A percentile compares a stretch with the other conserved stretches of the same genome.
phyloP scores from a whole-genome alignment of 2,888 invertebrate genomes.

The Dicranocentrus wangi region DNA sequence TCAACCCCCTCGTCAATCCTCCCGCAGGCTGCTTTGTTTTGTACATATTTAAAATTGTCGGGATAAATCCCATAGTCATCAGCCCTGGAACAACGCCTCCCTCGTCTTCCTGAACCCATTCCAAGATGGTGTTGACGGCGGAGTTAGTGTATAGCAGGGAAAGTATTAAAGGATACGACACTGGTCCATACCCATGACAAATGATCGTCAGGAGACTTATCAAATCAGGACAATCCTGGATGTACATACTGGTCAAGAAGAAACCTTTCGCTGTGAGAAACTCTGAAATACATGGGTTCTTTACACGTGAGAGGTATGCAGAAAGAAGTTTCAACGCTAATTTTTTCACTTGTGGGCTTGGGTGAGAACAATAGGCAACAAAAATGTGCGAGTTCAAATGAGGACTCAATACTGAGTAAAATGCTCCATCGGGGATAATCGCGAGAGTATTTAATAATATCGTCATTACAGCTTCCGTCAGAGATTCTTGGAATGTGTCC shows the following conservation, averaged over 20 bases:
- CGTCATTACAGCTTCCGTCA: constrained; percentile 71
- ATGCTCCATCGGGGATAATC: constrained; percentile 71
- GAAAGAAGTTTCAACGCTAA: constrained; percentile 69
- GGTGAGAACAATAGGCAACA: constrained; percentile 71
- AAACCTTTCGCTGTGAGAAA: constrained; percentile 70
- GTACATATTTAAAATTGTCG: constrained; percentile 66
- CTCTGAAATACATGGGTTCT: constrained; percentile 66
- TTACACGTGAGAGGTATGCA: constrained; percentile 69
- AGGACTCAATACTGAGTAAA: constrained; percentile 67
- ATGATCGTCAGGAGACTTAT: constrained; percentile 62
- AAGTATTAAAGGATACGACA: constrained; percentile 68
- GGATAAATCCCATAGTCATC: constrained; percentile 70
- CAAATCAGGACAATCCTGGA: constrained; percentile 66
- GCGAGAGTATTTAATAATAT: constrained; percentile 71
- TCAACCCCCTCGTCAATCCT: constrained; percentile 58
- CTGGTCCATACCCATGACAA: constrained; percentile 71
- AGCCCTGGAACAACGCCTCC: constrained; percentile 66
- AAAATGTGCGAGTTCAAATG: constrained; percentile 69
- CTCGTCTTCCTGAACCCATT: constrained; percentile 70
- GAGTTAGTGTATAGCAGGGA: constrained; percentile 67
- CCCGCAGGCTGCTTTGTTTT: constrained; percentile 3
- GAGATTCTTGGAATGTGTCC: constrained; percentile 70
- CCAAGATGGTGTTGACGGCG: constrained; percentile 67
- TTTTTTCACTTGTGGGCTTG: constrained; percentile 66
- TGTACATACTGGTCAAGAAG: constrained; percentile 68